phyloP scores from a whole-genome alignment of 2,888 invertebrate species.

The Pristionchus japonicus region DNA sequence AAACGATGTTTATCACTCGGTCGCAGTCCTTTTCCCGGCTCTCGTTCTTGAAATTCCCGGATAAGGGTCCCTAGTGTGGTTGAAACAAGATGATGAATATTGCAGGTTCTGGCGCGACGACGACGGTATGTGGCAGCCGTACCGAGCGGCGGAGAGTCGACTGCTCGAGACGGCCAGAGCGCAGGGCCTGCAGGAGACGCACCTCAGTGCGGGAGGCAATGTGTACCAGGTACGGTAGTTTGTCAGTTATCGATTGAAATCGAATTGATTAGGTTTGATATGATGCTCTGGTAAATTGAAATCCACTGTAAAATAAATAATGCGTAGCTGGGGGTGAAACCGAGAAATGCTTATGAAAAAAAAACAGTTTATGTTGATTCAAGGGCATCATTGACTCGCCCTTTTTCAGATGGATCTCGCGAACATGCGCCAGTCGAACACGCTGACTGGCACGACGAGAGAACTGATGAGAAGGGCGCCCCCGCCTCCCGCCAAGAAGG shows the following conservation, averaged over 20 bases:
- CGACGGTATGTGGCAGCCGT: constrained; percentile 51
- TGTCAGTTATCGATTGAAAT: not conserved
- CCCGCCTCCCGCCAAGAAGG: constrained; percentile 44
- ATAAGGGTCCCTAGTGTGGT: too few species aligned
- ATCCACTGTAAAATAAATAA: too few species aligned
- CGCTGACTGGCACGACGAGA: constrained; percentile 94
- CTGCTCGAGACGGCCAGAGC: constrained; percentile 51
- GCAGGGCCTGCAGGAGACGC: not conserved
- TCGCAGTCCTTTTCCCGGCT: too few species aligned
- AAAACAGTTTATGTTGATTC: too few species aligned
- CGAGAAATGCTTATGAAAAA: too few species aligned
- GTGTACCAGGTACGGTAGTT: not conserved
- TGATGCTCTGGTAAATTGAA: too few species aligned
- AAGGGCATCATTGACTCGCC: not conserved
- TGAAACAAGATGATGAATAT: too few species aligned
- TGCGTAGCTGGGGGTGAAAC: too few species aligned
- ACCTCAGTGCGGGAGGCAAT: not conserved
- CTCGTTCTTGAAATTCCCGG: too few species aligned
- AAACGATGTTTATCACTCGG: too few species aligned
- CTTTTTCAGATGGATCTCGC: constrained; percentile 91
- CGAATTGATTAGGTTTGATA: not conserved
- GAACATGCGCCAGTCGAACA: constrained; percentile 97
- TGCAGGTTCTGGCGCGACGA: constrained; percentile 55
- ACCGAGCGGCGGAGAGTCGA: constrained; percentile 49
- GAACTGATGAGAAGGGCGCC: constrained; percentile 84